A percentile compares a stretch with the other conserved stretches of the same genome.
Evolutionary conservation across 2,888 invertebrate genomes (phyloP).

Genomic region (Nomada fabriciana): DNA sequence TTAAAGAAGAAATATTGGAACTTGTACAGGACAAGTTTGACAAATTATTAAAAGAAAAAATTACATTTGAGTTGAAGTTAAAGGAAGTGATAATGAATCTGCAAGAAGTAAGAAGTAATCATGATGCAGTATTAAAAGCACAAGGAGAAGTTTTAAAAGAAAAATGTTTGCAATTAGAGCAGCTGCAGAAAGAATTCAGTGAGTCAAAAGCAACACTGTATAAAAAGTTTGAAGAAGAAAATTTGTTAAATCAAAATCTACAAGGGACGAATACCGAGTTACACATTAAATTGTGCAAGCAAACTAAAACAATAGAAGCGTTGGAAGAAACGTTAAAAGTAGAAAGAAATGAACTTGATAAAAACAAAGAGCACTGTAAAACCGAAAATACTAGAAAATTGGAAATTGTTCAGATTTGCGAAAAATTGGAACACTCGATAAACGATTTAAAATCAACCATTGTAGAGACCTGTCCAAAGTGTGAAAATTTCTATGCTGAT

Average conservation of each 20-base stretch:
- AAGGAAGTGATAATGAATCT: constrained; percentile 75
- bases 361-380: constrained; percentile 47
- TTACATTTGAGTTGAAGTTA: constrained; percentile 68
- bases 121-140: constrained; percentile 70
- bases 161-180: constrained; percentile 59
- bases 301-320: constrained; percentile 53
- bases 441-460: constrained; percentile 53
- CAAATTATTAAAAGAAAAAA: constrained; percentile 52
- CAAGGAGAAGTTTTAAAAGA: constrained; percentile 74
- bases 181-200: constrained; percentile 59
- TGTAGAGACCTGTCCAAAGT: constrained; percentile 15
- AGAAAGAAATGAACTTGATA: constrained; percentile 50
- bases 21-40: constrained; percentile 66
- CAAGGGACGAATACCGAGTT: constrained; percentile 44
- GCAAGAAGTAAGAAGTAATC: constrained; percentile 73
- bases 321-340: constrained; percentile 54
- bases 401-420: constrained; percentile 51
- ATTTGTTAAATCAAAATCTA: constrained; percentile 32
- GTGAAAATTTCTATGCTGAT: constrained; percentile 30
- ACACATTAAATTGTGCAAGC: constrained; percentile 49
- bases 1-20: constrained; percentile 67
- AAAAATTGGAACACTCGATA: constrained; percentile 44
- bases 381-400: constrained; percentile 38
- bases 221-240: constrained; percentile 58
- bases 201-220: constrained; percentile 42